These are phyloP conservation scores for Melikaiella ostensackeni DNA, from an alignment of 2,888 invertebrate genomes.

Conservation along the genomic window DNA sequence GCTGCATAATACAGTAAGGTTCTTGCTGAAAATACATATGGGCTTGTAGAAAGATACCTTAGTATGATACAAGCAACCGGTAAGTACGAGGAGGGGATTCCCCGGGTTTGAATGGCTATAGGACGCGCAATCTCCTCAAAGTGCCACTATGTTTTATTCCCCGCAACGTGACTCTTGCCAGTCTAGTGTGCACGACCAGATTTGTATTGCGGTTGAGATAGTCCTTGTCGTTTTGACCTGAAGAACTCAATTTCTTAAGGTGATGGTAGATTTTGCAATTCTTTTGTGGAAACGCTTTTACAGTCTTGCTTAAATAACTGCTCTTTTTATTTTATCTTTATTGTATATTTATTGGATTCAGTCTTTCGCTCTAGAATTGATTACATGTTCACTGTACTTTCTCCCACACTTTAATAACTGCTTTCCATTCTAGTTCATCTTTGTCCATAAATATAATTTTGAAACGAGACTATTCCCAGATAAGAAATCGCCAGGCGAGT, in stretches of 20 bases:
- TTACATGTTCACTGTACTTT: too few relatives aligned
- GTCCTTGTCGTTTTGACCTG: constrained; percentile 1
- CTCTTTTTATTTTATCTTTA: too few relatives aligned
- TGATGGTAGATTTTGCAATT: constrained; percentile 1
- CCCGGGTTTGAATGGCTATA: constrained; percentile 39
- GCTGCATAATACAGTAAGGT: constrained; percentile 62
- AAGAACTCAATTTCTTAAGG: constrained; percentile 31
- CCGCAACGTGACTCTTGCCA: constrained; percentile 47
- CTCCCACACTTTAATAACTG: too few relatives aligned
- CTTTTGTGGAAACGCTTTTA: background rate
- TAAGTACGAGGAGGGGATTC: constrained; percentile 45
- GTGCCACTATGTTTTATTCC: constrained; percentile 50
- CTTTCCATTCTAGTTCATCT: background rate
- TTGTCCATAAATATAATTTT: background rate
- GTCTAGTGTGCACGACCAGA: constrained; percentile 32
- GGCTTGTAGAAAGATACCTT: constrained; percentile 46
- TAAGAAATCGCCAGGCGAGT: too few relatives aligned
- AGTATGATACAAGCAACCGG: constrained; percentile 43
- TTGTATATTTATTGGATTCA: too few relatives aligned
- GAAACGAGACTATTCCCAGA: too few relatives aligned
- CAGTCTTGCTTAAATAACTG: background rate
- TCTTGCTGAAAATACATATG: constrained; percentile 48
- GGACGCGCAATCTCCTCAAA: constrained; percentile 48
- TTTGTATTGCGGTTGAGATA: constrained; percentile 30
- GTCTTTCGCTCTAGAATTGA: too few relatives aligned